phyloP scores from a whole-genome alignment of 35 echinoderm and acorn worm genomes.

The Stichopus chloronotus region DNA sequence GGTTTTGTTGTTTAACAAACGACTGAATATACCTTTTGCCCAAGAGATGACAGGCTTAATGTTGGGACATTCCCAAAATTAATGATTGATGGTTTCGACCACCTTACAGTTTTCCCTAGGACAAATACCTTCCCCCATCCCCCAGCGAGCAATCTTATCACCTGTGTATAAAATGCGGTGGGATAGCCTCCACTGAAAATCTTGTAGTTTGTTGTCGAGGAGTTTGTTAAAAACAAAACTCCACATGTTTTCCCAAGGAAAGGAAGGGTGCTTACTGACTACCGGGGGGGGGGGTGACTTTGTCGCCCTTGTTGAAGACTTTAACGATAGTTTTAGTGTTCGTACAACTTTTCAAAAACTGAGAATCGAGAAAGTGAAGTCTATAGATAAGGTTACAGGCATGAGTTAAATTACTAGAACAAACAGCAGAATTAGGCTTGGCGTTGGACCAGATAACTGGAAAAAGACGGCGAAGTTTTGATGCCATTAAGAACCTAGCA shows the following conservation, averaged over 20 bases:
- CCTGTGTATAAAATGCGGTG: neutral
- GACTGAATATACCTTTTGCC: neutral
- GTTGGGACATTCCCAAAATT: neutral
- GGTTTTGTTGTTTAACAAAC: neutral
- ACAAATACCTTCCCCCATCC: constrained; percentile 1
- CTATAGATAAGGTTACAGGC: neutral
- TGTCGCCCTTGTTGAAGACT: too few species aligned
- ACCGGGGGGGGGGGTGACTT: too few species aligned
- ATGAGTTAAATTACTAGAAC: neutral
- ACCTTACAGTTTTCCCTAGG: neutral
- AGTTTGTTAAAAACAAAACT: too few species aligned
- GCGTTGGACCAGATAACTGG: neutral
- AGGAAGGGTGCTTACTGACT: too few species aligned
- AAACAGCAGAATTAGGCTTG: neutral
- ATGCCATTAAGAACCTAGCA: neutral
- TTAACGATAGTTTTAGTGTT: neutral
- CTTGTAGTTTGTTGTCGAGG: neutral
- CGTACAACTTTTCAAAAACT: neutral
- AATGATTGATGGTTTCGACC: neutral
- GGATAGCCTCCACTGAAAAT: neutral
- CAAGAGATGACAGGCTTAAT: neutral
- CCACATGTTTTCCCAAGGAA: too few species aligned
- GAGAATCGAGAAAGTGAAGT: neutral
- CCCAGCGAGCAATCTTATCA: neutral
- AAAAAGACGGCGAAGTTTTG: neutral